Evolutionary conservation across 2,113 vertebrate genomes (phyloP).

Genomic region (Microtus oregoni): DNA sequence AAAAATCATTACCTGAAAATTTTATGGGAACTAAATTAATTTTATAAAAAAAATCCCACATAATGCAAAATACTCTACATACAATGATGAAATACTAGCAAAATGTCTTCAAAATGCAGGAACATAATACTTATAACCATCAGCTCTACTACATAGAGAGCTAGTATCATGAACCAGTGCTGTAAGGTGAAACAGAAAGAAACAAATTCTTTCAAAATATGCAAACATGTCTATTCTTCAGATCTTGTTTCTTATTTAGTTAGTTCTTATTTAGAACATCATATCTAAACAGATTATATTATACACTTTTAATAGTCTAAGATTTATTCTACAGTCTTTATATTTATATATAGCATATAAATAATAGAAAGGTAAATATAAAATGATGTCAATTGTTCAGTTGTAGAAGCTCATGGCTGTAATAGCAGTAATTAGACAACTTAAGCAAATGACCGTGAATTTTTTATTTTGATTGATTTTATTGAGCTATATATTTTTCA

Average conservation of each 20-base stretch:
- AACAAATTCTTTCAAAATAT: not conserved
- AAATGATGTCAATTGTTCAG: not conserved
- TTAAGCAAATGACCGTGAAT: not conserved
- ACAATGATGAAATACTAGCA: not conserved
- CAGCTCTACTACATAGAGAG: not conserved
- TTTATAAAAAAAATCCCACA: not conserved
- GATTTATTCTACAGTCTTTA: not conserved
- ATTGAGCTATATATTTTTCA: too few relatives aligned
- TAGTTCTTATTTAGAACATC: not conserved
- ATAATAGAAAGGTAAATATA: not conserved
- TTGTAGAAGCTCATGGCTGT: not conserved
- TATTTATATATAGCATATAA: not conserved
- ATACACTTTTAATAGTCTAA: not conserved
- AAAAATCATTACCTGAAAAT: not conserved
- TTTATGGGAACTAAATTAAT: not conserved
- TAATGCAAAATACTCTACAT: not conserved
- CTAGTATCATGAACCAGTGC: not conserved
- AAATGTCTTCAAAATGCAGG: not conserved
- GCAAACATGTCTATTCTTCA: not conserved
- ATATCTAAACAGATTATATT: not conserved
- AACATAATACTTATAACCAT: too few relatives aligned
- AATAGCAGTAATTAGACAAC: too few relatives aligned
- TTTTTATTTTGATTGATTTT: too few relatives aligned
- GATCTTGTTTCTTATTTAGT: not conserved
- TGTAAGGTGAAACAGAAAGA: not conserved